These are phyloP conservation scores for Arbacia lixula DNA, from an alignment of 53 echinoderm and acorn worm species.

Conservation along the genomic window DNA sequence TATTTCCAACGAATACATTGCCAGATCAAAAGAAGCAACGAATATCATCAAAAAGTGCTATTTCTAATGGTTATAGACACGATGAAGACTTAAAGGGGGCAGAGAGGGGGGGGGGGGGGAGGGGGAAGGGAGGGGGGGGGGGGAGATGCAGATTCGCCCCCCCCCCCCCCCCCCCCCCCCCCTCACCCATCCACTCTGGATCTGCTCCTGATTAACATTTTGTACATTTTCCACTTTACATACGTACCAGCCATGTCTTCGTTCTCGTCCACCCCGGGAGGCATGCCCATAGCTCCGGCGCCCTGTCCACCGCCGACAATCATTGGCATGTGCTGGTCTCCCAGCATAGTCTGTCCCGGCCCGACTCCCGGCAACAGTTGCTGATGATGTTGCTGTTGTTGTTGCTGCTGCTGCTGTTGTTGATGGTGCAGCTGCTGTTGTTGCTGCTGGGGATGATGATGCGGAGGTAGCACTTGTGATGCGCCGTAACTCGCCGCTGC, in stretches of 20 bases:
- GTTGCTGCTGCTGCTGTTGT: slow-evolving; percentile 2
- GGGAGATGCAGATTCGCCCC: no score
- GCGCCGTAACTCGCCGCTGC: slow-evolving; percentile 15
- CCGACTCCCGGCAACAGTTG: slow-evolving; percentile 15
- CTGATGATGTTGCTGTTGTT: not conserved
- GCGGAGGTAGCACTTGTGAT: slow-evolving; percentile 16
- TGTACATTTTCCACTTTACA: not conserved
- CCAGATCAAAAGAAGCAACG: no score
- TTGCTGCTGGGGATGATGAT: not conserved
- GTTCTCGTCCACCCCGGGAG: not conserved
- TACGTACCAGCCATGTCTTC: slow-evolving; percentile 1
- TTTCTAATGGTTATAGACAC: no score
- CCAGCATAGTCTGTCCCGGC: not conserved
- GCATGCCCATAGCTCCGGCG: slow-evolving; percentile 26
- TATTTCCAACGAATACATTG: no score
- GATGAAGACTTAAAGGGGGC: no score
- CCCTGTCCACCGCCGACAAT: slow-evolving; percentile 34
- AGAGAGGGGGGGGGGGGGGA: no score
- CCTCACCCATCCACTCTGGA: no score
- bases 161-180: no score
- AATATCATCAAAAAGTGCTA: no score
- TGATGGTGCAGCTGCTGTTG: slow-evolving; percentile 1
- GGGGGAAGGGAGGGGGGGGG: no score
- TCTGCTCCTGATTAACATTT: not conserved
- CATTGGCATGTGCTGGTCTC: slow-evolving; percentile 37